Base-by-base conservation (phyloP, 2,113 vertebrate species). In the Mobula hypostoma region DNA sequence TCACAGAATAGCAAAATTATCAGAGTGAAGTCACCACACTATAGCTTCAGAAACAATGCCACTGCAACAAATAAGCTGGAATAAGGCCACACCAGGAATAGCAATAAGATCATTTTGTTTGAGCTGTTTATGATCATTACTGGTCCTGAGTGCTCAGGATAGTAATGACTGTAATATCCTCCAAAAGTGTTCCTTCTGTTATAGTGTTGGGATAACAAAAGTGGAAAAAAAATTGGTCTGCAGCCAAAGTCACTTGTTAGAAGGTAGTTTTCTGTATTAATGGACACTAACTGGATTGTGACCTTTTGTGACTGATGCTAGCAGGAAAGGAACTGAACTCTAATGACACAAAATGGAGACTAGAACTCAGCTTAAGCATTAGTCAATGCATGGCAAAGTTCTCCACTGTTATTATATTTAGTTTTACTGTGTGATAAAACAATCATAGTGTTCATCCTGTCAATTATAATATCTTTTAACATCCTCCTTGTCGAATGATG, bases 41-140 rank as follows among this genome's bases (percentile, higher is more conserved):
- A 40, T 48, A 93, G 74, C 36, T 93, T 93, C 91, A 74, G 70
- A 93, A 93, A 74, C 90, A 93, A 56, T 74, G 68, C 68, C 3
- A 74, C 24, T 76, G 68, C 36, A 93, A 9, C 91, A 93, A 93
- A 74, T 93, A 93, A 29, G 68, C 74, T 70, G 74, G 68, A 93
- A 76, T 93, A 48, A 48, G 68, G 91, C 68, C 70, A 93, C 68
- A 56, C 9, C 24, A 93, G 61, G 72, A 93, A 93, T 56, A 93
- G 91, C 72, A 70, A 93, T 93, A 93, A 93, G 36, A 93, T 56
- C 91, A 93, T 92, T 92, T 92, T 21, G 66, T 72, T 72, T 92
- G 88, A 91, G 66, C 29, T 48, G 48, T 32, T 90, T 91, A 91
- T 91, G 68, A 21, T 92, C 90, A 92, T 92, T 92, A 74, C 68